Evolutionary conservation across 2,113 vertebrate species (phyloP).

Genomic region (Oceanodroma tethys): DNA sequence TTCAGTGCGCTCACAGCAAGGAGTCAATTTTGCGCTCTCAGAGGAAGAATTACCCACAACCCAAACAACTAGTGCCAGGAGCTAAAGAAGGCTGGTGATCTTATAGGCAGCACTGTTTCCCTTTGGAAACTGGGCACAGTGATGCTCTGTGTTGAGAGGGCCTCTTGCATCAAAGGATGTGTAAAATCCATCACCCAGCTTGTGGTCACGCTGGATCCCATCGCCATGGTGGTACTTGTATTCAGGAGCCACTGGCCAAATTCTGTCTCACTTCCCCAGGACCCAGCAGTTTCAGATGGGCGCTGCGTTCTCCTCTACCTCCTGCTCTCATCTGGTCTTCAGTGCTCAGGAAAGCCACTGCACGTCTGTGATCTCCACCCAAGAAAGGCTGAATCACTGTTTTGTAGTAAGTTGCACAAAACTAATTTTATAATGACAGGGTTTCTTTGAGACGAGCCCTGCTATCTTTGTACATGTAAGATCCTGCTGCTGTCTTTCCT

Average conservation of each 20-base stretch:
- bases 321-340: not conserved
- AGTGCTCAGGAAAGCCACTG: not conserved
- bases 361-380: not conserved
- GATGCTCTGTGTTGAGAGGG: not conserved
- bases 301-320: not conserved
- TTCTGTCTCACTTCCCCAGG: not conserved
- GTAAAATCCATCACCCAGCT: not conserved
- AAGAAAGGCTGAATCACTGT: not conserved
- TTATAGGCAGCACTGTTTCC: not conserved
- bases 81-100: not conserved
- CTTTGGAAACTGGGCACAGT: not conserved
- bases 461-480: rapidly evolving
- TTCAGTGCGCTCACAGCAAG: not conserved
- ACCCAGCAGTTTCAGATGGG: not conserved
- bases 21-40: not conserved
- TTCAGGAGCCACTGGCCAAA: not conserved
- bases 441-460: not conserved
- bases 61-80: not conserved
- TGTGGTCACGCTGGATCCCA: not conserved
- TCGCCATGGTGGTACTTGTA: rapidly evolving
- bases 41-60: not conserved
- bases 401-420: not conserved
- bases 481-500: not conserved
- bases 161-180: not conserved
- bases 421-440: not conserved